These are phyloP conservation scores for Synodontis membranacea DNA, from an alignment of 2,113 vertebrate genomes.

Conservation along the genomic window DNA sequence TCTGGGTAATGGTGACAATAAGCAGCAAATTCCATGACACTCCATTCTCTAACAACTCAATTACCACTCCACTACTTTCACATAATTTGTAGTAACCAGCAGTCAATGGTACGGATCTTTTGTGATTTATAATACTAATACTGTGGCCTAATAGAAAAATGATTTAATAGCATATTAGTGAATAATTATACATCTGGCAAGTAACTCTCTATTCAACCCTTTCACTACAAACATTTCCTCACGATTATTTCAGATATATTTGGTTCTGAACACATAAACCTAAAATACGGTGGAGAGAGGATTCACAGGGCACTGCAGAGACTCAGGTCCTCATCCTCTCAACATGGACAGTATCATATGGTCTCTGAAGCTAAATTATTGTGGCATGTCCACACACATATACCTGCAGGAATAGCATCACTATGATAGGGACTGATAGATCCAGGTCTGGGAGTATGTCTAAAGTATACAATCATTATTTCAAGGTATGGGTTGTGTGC, in stretches of 20 bases:
- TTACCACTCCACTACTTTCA: neutral
- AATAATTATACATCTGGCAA: neutral
- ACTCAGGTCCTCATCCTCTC: neutral
- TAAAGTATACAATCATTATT: neutral
- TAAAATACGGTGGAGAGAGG: neutral
- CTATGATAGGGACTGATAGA: slow-evolving; percentile 6
- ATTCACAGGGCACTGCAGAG: neutral
- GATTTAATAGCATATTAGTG: neutral
- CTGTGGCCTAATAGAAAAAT: neutral
- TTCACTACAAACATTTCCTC: neutral
- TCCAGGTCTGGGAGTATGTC: neutral
- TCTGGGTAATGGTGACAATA: neutral
- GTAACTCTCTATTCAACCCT: neutral
- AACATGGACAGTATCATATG: neutral
- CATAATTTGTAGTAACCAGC: neutral
- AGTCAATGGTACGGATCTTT: neutral
- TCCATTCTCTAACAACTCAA: neutral
- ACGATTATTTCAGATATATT: neutral
- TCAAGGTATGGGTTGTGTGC: neutral
- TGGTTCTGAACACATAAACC: neutral
- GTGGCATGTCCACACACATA: neutral
- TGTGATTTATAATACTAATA: neutral
- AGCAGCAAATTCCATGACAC: neutral
- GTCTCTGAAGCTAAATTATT: neutral
- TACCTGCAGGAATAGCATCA: neutral